Conservation (phyloP, 2,888 invertebrate genomes). For the Drosophila stalkeri region DNA sequence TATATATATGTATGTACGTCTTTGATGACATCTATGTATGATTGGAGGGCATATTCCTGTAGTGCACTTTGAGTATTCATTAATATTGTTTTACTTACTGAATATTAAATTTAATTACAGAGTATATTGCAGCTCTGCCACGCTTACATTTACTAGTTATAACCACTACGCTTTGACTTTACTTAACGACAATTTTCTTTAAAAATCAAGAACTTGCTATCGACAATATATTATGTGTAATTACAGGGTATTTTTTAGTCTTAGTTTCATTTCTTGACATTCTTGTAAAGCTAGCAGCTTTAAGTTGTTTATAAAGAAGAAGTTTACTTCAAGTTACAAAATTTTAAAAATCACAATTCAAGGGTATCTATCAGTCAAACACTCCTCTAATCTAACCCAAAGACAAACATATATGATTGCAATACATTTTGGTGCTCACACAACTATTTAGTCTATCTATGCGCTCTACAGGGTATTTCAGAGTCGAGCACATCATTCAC, state of each 20-base stretch:
- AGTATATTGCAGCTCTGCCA: neutral
- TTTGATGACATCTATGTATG: neutral
- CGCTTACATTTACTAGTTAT: neutral
- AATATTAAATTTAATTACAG: neutral
- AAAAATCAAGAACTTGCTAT: neutral
- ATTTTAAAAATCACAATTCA: neutral
- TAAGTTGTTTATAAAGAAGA: neutral
- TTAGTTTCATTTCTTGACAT: accelerated
- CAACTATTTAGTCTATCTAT: neutral
- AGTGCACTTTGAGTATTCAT: neutral
- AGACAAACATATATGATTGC: neutral
- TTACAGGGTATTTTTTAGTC: neutral
- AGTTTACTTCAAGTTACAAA: neutral
- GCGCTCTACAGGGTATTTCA: neutral
- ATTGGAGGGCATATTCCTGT: neutral
- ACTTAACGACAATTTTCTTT: neutral
- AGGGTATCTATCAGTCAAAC: neutral
- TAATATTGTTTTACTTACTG: neutral
- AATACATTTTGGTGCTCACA: neutral
- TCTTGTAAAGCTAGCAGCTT: too few species aligned
- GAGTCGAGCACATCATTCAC: neutral
- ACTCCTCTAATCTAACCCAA: neutral
- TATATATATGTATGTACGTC: neutral
- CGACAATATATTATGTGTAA: too few species aligned
- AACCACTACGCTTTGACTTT: neutral